Percentiles rank a stretch among this genome's conserved stretches.
phyloP scores from a whole-genome alignment of 2,797 vertebrate genomes.

The Psittacula echo region DNA sequence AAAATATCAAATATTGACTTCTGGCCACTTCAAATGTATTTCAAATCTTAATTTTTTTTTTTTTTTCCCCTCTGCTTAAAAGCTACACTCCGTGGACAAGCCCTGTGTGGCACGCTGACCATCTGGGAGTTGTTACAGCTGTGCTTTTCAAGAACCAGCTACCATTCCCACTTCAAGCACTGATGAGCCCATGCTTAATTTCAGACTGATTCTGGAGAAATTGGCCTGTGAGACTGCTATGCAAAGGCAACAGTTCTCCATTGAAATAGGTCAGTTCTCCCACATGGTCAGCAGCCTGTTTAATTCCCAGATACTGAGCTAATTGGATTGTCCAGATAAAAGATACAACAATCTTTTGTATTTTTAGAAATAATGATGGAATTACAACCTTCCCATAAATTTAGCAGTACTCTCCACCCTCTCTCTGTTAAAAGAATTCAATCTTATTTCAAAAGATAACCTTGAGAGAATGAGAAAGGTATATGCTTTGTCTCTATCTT shows the following conservation, averaged over 20 bases:
- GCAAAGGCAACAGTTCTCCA: not conserved
- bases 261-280: not conserved
- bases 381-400: conserved; percentile 37
- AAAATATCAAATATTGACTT: not conserved
- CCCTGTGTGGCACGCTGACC: no score
- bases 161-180: not conserved
- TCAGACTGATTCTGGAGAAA: not conserved
- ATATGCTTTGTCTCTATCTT: conserved; percentile 25
- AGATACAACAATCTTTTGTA: conserved; percentile 28
- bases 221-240: not conserved
- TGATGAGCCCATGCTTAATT: not conserved
- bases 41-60: not conserved
- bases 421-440: conserved; percentile 27
- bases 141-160: not conserved
- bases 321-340: conserved; percentile 50
- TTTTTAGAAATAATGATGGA: conserved; percentile 33
- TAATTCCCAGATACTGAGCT: conserved; percentile 11
- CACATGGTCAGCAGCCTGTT: not conserved
- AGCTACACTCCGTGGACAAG: not conserved
- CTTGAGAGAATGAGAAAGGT: conserved; percentile 37
- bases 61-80: not conserved
- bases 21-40: not conserved
- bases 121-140: not conserved
- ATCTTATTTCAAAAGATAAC: conserved; percentile 39
- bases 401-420: not conserved